These are phyloP conservation scores for Tychaedon coryphoeus DNA, from an alignment of 2,113 vertebrate genomes.

Conservation along the genomic window DNA sequence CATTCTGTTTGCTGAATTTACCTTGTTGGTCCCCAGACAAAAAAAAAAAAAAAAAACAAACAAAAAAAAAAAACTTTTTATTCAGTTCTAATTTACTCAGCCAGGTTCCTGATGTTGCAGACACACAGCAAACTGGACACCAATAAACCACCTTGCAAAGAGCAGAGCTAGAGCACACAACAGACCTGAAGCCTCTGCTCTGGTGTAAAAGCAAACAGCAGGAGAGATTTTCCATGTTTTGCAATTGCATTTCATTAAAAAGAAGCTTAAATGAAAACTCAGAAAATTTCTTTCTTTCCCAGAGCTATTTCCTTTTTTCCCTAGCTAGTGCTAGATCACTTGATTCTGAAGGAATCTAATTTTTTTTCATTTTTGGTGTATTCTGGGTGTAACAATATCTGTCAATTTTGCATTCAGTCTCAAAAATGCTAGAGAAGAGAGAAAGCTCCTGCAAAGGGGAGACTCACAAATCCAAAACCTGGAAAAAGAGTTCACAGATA, in stretches of 20 bases:
- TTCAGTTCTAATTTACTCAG: neutral
- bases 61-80: neutral
- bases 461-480: neutral
- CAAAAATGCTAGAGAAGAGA: neutral
- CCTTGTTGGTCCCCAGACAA: neutral
- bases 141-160: conserved; percentile 1
- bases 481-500: neutral
- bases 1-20: conserved; percentile 1
- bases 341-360: neutral
- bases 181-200: neutral
- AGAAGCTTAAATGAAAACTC: neutral
- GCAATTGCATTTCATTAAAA: neutral
- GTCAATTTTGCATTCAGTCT: neutral
- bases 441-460: neutral
- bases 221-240: neutral
- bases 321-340: neutral
- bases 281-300: neutral
- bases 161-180: neutral
- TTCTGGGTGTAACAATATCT: neutral
- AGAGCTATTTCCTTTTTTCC: neutral
- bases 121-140: neutral
- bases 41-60: neutral
- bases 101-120: neutral
- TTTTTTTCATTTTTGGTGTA: neutral
- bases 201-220: neutral